phyloP scores from a whole-genome alignment of 2,888 invertebrate species.

The Zaprionus bogoriensis region DNA sequence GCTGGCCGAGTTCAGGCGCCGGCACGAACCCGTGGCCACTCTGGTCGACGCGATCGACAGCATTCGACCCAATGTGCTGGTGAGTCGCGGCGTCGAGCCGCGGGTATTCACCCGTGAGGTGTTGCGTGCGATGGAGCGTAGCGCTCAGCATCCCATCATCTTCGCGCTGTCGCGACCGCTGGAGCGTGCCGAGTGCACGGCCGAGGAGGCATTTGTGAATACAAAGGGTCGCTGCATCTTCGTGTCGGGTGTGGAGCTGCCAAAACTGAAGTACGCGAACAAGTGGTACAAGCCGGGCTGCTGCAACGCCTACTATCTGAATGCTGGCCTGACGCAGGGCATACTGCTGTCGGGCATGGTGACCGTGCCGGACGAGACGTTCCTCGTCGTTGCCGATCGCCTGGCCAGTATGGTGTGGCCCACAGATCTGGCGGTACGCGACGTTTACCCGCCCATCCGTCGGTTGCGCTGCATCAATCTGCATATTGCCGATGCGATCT shows the following conservation, averaged over 20 bases:
- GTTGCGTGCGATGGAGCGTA: slow-evolving; percentile 58
- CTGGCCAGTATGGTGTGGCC: slow-evolving; percentile 59
- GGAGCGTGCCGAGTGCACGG: slow-evolving; percentile 34
- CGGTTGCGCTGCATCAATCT: slow-evolving; percentile 48
- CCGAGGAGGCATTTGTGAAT: slow-evolving; percentile 56
- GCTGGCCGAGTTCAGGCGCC: slow-evolving; percentile 32
- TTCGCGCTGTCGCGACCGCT: slow-evolving; percentile 41
- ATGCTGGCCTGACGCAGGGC: slow-evolving; percentile 49
- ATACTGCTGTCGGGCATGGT: slow-evolving; percentile 54
- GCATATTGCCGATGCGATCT: slow-evolving; percentile 49
- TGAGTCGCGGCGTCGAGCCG: slow-evolving; percentile 37
- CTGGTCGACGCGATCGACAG: slow-evolving; percentile 30
- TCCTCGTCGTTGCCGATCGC: slow-evolving; percentile 54
- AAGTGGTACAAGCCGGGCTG: slow-evolving; percentile 53
- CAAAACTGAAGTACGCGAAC: slow-evolving; percentile 59
- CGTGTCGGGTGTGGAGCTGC: slow-evolving; percentile 25
- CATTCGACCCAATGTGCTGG: slow-evolving; percentile 59
- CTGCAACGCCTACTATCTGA: slow-evolving; percentile 32
- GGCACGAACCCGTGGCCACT: slow-evolving; percentile 5
- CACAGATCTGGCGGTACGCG: slow-evolving; percentile 41
- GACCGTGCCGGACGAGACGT: slow-evolving; percentile 55
- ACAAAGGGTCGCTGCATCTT: slow-evolving; percentile 63
- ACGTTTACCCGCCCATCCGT: slow-evolving; percentile 55
- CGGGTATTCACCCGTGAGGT: slow-evolving; percentile 45
- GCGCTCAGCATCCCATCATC: slow-evolving; percentile 46